These are phyloP conservation scores for Tupaia tana DNA, from an alignment of 2,113 vertebrate genomes.

Conservation along the genomic window DNA sequence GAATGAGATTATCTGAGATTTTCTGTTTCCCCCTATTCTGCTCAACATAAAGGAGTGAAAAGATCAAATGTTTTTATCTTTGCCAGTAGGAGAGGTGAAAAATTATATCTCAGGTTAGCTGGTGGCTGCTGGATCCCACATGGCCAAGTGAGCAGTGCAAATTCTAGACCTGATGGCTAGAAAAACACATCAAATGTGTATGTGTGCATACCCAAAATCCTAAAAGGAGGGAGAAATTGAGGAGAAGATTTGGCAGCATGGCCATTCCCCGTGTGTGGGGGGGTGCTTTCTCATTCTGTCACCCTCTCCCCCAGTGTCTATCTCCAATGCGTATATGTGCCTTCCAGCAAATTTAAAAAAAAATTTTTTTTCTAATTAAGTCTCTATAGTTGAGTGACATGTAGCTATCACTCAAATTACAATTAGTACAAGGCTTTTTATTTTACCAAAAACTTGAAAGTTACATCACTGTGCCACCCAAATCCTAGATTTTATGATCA, in stretches of 20 bases:
- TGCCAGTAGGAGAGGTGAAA: neutral
- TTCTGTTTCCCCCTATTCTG: neutral
- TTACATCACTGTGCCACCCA: neutral
- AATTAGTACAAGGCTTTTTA: neutral
- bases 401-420: neutral
- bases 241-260: too few relatives aligned
- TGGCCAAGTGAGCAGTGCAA: too few relatives aligned
- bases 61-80: neutral
- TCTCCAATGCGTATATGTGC: too few relatives aligned
- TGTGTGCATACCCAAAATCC: too few relatives aligned
- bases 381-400: neutral
- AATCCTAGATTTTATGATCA: constrained; percentile 26
- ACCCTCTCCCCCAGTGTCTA: too few relatives aligned
- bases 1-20: too few relatives aligned
- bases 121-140: too few relatives aligned
- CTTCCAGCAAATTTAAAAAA: neutral
- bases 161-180: too few relatives aligned
- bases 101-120: neutral
- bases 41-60: fast-evolving
- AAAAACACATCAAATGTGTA: too few relatives aligned
- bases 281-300: too few relatives aligned
- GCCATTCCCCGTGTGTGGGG: too few relatives aligned
- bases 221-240: too few relatives aligned
- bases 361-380: neutral
- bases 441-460: constrained; percentile 16